Evolutionary conservation across 2,113 vertebrate genomes (phyloP), one percentile per base, ranked within the genome.

Genomic region (Panthera uncia): DNA sequence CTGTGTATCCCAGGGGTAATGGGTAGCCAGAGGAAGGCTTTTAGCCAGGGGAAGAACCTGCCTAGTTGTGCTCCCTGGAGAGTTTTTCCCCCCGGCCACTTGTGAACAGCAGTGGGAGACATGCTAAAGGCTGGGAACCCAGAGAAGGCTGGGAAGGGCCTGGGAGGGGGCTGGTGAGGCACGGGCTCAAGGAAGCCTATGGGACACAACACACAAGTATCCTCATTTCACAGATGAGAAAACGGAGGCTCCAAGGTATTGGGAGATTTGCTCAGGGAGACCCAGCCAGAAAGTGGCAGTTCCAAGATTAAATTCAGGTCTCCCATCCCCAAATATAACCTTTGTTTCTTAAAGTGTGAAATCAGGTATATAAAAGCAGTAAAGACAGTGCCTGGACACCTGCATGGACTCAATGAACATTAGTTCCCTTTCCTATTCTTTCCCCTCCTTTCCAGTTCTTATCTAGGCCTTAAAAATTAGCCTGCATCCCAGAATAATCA

Each of bases 351-450:
- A 16, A 50, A 74, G 55, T 66, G 31, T 27, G 23, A 89, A 15
- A 66, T 0, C 0, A 21, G 45, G 63, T n/a, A 2, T 1, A 1
- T 33, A 36, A 84, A 65, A 71, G 50, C 50, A 52, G 36, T 15
- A 5, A 33, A 2, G 0, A 48, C 31, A 29, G 61, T 7, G 38
- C 38, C 55, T 9, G 65, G 55, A 5, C 25, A 18, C 33, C 52
- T 15, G 33, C 0, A 27, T 0, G 9, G 21, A 25, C 36, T 52
- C 74, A 8, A 4, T 13, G 79, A 73, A n/a, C 5, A 48, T 29
- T 10, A 33, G 19, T 14, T 38, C 57, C 68, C 48, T 45, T 21
- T 48, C 36, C 27, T 36, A 1, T 52, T 71, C 61, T 31, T 45
- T 50, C 50, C 50, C 50, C 50, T 45, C 66, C 48, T 45, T 19